phyloP scores from a whole-genome alignment of 2,797 vertebrate genomes.

The Epinephelus coioides region DNA sequence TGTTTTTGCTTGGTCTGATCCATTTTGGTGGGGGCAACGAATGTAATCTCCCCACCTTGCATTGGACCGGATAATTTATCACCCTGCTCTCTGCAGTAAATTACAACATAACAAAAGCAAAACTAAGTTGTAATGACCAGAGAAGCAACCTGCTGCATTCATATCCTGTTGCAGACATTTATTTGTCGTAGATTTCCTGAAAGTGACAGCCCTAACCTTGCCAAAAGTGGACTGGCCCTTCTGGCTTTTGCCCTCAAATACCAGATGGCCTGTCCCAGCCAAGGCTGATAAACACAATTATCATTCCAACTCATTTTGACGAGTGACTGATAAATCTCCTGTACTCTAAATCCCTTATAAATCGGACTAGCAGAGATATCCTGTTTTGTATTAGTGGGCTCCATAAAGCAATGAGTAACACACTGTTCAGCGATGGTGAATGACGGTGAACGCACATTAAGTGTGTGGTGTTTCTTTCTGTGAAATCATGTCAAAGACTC shows the following conservation, averaged over 20 bases:
- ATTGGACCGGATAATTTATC: background rate
- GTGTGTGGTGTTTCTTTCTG: too few species aligned
- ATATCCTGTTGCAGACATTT: slow-evolving; percentile 14
- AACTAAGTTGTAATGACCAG: background rate
- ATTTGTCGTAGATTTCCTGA: slow-evolving; percentile 17
- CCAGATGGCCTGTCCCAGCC: slow-evolving; percentile 70
- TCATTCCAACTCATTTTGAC: slow-evolving; percentile 55
- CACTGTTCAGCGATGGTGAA: background rate
- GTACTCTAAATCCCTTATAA: slow-evolving; percentile 58
- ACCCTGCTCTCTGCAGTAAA: background rate
- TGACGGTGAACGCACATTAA: background rate
- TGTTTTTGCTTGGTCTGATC: slow-evolving; percentile 46
- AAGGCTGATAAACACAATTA: slow-evolving; percentile 59
- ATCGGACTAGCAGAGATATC: slow-evolving; percentile 11
- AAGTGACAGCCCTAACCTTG: slow-evolving; percentile 13
- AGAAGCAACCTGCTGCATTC: slow-evolving; percentile 6
- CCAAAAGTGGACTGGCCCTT: slow-evolving; percentile 55
- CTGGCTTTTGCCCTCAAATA: slow-evolving; percentile 54
- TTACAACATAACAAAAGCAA: background rate
- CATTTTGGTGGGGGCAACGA: slow-evolving; percentile 47
- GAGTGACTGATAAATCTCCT: slow-evolving; percentile 56
- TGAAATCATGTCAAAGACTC: background rate
- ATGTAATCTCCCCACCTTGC: background rate
- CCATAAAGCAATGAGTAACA: background rate
- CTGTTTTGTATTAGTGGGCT: background rate